phyloP scores from a whole-genome alignment of 2,113 vertebrate species.

The Nesogale talazaci region DNA sequence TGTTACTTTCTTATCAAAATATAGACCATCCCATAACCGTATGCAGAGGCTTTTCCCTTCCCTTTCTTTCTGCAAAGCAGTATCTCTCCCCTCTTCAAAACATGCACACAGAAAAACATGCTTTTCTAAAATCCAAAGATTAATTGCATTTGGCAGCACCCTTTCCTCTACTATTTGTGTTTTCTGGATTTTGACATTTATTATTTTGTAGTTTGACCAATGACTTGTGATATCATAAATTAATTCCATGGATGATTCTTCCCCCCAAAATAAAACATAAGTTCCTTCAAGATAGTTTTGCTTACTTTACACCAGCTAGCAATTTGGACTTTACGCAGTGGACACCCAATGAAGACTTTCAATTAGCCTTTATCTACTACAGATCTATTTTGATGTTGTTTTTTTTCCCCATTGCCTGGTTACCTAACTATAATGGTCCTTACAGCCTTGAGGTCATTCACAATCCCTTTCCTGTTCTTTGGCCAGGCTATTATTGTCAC shows the following conservation, averaged over 20 bases:
- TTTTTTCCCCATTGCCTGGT: background rate
- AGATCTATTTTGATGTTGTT: background rate
- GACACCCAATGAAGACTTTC: background rate
- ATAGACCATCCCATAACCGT: no score
- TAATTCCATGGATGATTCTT: background rate
- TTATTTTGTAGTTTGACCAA: background rate
- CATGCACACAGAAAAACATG: background rate
- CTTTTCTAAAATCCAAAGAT: background rate
- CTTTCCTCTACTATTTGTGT: background rate
- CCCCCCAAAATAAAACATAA: background rate
- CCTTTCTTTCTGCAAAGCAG: background rate
- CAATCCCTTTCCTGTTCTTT: background rate
- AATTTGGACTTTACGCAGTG: background rate
- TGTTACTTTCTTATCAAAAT: accelerated
- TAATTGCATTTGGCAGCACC: background rate
- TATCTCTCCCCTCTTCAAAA: background rate
- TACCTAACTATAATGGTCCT: background rate
- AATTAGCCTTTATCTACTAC: background rate
- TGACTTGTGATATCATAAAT: background rate
- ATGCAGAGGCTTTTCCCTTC: background rate
- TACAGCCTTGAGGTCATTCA: background rate
- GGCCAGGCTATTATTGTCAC: background rate
- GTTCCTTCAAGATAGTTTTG: background rate
- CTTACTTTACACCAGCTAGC: background rate
- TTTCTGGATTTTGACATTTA: background rate